phyloP scores from a whole-genome alignment of 2,888 invertebrate species.

The Drosophila formosana region DNA sequence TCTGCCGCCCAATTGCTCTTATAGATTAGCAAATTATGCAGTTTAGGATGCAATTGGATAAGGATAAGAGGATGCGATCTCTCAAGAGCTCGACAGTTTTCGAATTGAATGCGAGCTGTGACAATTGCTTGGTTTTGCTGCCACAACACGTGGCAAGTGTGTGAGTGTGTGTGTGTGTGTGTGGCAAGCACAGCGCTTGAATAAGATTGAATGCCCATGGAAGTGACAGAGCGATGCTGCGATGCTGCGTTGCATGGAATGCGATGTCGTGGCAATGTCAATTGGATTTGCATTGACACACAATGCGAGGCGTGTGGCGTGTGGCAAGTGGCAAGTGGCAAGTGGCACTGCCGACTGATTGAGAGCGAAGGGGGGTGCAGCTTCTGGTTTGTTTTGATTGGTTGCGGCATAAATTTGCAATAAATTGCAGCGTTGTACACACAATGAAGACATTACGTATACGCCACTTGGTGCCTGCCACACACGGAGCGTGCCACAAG shows the following conservation, averaged over 20 bases:
- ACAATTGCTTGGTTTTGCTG: constrained; percentile 36
- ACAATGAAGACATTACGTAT: constrained; percentile 79
- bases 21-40: constrained; percentile 30
- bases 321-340: constrained; percentile 12
- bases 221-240: constrained; percentile 16
- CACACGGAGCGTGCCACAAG: constrained; percentile 56
- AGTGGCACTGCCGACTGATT: not conserved
- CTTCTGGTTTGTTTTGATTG: constrained; percentile 62
- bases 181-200: constrained; percentile 28
- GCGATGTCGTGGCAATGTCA: constrained; percentile 47
- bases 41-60: constrained; percentile 20
- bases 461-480: constrained; percentile 59
- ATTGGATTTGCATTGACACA: constrained; percentile 63
- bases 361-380: constrained; percentile 36
- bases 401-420: constrained; percentile 65
- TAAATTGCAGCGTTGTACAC: constrained; percentile 67
- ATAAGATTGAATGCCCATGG: constrained; percentile 55
- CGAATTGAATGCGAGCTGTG: constrained; percentile 40
- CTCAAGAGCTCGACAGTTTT: constrained; percentile 37
- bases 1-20: not conserved
- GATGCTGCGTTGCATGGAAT: not conserved
- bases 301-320: not conserved
- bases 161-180: constrained; percentile 3
- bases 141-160: constrained; percentile 22
- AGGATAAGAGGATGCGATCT: constrained; percentile 21